A percentile compares a stretch with the other conserved stretches of the same genome.
These are phyloP conservation scores for Crocidura indochinensis DNA, from an alignment of 2,797 vertebrate species.

Conservation along the genomic window DNA sequence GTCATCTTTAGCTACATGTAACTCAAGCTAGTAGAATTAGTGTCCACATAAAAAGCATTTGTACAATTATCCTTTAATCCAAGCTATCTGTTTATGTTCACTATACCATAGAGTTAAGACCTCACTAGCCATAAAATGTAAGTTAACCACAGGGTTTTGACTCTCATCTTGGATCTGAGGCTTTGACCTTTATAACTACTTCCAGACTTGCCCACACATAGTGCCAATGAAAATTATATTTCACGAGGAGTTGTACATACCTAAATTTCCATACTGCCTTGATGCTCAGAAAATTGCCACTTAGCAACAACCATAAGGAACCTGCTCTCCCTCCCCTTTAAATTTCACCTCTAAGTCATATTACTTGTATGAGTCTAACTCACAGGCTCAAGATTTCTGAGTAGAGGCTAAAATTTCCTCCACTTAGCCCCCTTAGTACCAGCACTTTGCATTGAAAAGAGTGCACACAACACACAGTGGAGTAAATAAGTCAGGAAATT, in stretches of 20 bases:
- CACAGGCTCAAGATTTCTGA: conserved; percentile 21
- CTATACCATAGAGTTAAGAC: not conserved
- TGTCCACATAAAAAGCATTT: not conserved
- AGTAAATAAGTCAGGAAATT: not conserved
- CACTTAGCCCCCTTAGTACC: not conserved
- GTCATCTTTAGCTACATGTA: not conserved
- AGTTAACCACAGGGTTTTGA: not conserved
- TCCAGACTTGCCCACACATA: not conserved
- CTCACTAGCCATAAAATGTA: not conserved
- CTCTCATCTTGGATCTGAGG: not conserved
- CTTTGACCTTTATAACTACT: not conserved
- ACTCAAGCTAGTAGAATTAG: not conserved
- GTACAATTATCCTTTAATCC: not conserved
- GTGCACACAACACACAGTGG: not conserved
- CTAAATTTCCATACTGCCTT: not conserved
- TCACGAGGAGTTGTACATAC: not conserved
- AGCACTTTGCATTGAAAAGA: not conserved
- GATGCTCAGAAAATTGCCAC: not conserved
- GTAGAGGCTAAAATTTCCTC: not conserved
- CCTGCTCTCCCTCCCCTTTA: not conserved
- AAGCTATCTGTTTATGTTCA: conserved; percentile 2
- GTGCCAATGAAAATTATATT: conserved; percentile 5
- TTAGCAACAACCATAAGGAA: not conserved
- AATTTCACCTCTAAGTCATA: not conserved
- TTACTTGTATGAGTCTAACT: not conserved